These are phyloP conservation scores for Drosophila gunungcola DNA, from an alignment of 1,140 invertebrate genomes.

Conservation along the genomic window DNA sequence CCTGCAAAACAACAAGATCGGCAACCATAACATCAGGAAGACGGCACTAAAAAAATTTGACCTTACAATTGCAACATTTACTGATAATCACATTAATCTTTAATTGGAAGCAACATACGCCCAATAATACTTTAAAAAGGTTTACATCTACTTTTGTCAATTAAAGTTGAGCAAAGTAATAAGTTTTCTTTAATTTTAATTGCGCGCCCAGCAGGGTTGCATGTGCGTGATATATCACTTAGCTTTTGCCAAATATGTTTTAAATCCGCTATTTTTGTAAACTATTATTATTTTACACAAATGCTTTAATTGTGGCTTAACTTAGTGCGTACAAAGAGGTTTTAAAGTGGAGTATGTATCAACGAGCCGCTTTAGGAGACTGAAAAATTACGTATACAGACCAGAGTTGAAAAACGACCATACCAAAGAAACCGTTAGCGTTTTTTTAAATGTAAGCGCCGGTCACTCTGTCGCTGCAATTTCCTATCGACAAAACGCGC, in stretches of 20 bases:
- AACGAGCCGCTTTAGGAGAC: no score
- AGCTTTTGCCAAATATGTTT: not conserved
- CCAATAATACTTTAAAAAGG: not conserved
- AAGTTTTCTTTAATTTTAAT: not conserved
- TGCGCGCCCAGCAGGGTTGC: not conserved
- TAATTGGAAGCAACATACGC: not conserved
- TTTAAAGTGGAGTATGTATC: no score
- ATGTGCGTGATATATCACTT: not conserved
- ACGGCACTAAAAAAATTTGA: not conserved
- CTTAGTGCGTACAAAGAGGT: no score
- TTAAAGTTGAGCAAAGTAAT: conserved; percentile 1
- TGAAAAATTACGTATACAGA: no score
- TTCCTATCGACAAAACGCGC: conserved; percentile 1
- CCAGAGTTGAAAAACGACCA: no score
- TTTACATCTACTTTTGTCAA: not conserved
- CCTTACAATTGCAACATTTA: no score
- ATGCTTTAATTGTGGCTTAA: no score
- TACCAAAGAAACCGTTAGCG: not conserved
- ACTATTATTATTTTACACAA: no score
- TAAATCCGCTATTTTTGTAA: no score
- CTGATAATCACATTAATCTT: not conserved
- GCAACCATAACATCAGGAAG: not conserved
- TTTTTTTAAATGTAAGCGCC: not conserved
- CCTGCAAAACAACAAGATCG: conserved; percentile 33
- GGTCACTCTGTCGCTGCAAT: not conserved